Conservation (phyloP, 2,797 vertebrate genomes). For the Rhynchotus rufescens region DNA sequence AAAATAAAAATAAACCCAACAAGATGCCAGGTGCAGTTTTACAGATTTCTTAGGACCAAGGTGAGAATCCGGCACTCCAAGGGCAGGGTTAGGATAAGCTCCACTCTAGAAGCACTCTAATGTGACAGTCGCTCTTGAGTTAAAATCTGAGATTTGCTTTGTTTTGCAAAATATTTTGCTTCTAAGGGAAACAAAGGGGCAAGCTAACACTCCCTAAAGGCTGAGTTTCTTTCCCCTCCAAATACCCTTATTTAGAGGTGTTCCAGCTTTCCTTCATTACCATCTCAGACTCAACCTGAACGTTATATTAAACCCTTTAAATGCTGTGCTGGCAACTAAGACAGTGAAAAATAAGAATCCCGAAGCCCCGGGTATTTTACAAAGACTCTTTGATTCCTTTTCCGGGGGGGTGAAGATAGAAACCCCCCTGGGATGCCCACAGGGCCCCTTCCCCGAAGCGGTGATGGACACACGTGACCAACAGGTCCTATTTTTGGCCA, state of each 20-base stretch:
- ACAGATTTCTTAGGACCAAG: not conserved
- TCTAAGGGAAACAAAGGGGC: not conserved
- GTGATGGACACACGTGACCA: not conserved
- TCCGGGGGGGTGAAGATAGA: too few species aligned
- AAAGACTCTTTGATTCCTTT: not conserved
- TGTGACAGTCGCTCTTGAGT: rapidly evolving
- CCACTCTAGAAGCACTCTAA: not conserved
- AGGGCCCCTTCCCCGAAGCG: not conserved
- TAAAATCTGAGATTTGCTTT: not conserved
- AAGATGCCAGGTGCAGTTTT: not conserved
- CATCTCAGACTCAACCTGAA: not conserved
- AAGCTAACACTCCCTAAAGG: not conserved
- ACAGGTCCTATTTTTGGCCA: not conserved
- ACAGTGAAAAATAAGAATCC: not conserved
- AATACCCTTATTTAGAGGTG: not conserved
- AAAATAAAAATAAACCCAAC: too few species aligned
- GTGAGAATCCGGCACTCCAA: not conserved
- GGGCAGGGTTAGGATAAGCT: not conserved
- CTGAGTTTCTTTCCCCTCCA: not conserved
- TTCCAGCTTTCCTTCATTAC: not conserved
- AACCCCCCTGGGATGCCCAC: not conserved
- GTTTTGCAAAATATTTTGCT: not conserved
- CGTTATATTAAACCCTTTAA: not conserved
- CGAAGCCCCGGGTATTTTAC: rapidly evolving
- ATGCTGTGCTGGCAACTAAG: not conserved